Base-by-base conservation (phyloP, 2,797 vertebrate species). In the Decapterus maruadsi region DNA sequence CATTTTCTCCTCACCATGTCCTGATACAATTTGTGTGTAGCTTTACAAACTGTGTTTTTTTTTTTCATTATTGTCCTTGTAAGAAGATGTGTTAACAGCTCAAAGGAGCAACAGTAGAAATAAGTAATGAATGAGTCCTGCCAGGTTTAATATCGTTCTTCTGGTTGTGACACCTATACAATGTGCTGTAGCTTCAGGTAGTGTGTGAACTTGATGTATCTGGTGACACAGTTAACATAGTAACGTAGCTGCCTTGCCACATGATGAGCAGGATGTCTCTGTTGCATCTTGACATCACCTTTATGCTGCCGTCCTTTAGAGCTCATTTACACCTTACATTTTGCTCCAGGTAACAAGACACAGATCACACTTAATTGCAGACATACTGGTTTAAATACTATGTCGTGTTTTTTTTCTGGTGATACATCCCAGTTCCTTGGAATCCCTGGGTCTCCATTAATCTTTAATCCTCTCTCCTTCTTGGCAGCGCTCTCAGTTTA, bases 91-190 rank as follows among this genome's bases (percentile, higher is more conserved):
- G n/a, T 12, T 38, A 43, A 55, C 45, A 31, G 26, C 43, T 72
- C 45, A 43, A 77, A 36, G 59, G 81, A 59, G 45, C n/a, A 3
- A 36, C 46, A 43, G 51, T 79, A 79, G 85, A 77, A 82, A 78
- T 54, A 82, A 70, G 12, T 38, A 53, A 40, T 8, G 16, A 71
- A 38, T 26, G 2, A 8, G 19, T 61, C 48, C 61, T 58, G 45
- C 34, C 34, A 51, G 16, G 20, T 67, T 62, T 63, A 58, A 53
- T 56, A 20, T 42, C 29, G 34, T 63, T 66, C 57, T 9, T 53
- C 14, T 59, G 58, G 13, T 42, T 40, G 2, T 77, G 68, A 34
- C n/a, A 45, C 57, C 8, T 45, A 29, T 11, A 58, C 43, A 51
- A 29, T 7, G 29, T 8, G 43, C 26, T 64, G 34, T 9, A 62